A percentile compares a stretch with the other conserved stretches of the same genome.
These are phyloP conservation scores for Hiodon tergisus DNA, from an alignment of 2,113 vertebrate genomes.

Conservation along the genomic window DNA sequence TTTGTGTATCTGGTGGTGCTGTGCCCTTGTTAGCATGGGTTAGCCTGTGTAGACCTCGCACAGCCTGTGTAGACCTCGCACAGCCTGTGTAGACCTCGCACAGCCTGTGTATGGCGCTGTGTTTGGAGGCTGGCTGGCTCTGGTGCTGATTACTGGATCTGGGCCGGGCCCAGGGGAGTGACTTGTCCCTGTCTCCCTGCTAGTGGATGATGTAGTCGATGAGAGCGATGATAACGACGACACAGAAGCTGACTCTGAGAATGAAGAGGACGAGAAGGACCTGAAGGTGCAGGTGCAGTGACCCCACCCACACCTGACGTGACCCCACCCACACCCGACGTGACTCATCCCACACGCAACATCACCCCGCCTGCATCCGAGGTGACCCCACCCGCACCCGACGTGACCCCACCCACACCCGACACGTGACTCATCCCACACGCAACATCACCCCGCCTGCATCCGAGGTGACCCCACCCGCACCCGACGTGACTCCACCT, in stretches of 20 bases:
- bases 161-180: neutral
- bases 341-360: neutral
- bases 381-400: too few relatives aligned
- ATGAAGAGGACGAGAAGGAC: slow-evolving; percentile 82
- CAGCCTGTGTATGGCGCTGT: neutral
- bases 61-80: too few relatives aligned
- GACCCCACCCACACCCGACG: neutral
- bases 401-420: too few relatives aligned
- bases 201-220: slow-evolving; percentile 95
- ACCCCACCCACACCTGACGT: neutral
- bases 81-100: neutral
- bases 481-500: too few relatives aligned
- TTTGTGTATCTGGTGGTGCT: neutral
- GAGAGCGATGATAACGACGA: slow-evolving; percentile 95
- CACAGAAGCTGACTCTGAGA: slow-evolving; percentile 76
- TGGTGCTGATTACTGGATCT: too few relatives aligned
- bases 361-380: too few relatives aligned
- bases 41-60: too few relatives aligned
- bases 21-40: too few relatives aligned
- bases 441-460: too few relatives aligned
- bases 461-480: too few relatives aligned
- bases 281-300: slow-evolving; percentile 60
- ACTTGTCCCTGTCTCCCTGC: slow-evolving; percentile 30
- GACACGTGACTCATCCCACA: too few relatives aligned
- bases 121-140: neutral